Base-by-base conservation (phyloP, 2,888 invertebrate species). In the Lasioglossum leucozonium region DNA sequence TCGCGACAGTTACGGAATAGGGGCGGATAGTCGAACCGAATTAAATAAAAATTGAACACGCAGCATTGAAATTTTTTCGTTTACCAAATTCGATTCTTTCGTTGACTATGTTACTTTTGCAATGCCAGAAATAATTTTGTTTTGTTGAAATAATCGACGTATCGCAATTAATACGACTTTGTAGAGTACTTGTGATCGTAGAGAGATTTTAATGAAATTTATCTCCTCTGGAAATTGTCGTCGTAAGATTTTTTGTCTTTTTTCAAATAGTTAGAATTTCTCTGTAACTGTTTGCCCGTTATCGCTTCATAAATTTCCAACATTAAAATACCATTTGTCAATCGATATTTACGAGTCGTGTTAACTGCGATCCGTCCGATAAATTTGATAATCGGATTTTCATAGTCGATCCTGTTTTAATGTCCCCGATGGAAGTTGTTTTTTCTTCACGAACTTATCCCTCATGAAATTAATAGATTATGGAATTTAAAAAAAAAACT, bases 81-180 rank as follows among this genome's bases (percentile, higher is more conserved):
- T 67, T 1, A 5, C 22, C 5, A 69, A n/a, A n/a, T 13, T 30
- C 69, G 69, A 69, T 69, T 40, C 40, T 26, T 69, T 69, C 40
- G 69, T 40, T n/a, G 40, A 69, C n/a, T n/a, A 13, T n/a, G n/a
- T n/a, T n/a, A n/a, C 4, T 22, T 13, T 40, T 40, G n/a, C n/a
- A n/a, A 22, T 40, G 40, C 1, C 69, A 13, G 6, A 55, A 11
- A 10, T 55, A n/a, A n/a, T n/a, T n/a, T 55, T 30, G 22, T n/a
- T n/a, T 0, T n/a, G 13, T 13, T 3, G 11, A n/a, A 40, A n/a
- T n/a, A 42, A 69, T 67, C 16, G 62, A 8, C 34, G 37, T 10
- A 65, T 34, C 37, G 69, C 69, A 40, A 69, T 40, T 69, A 40
- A 69, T 6, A 69, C 69, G 69, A 40, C 69, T 42, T 13, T 67